phyloP scores from a whole-genome alignment of 2,797 vertebrate genomes.

The Tenualosa thibaudeaui region DNA sequence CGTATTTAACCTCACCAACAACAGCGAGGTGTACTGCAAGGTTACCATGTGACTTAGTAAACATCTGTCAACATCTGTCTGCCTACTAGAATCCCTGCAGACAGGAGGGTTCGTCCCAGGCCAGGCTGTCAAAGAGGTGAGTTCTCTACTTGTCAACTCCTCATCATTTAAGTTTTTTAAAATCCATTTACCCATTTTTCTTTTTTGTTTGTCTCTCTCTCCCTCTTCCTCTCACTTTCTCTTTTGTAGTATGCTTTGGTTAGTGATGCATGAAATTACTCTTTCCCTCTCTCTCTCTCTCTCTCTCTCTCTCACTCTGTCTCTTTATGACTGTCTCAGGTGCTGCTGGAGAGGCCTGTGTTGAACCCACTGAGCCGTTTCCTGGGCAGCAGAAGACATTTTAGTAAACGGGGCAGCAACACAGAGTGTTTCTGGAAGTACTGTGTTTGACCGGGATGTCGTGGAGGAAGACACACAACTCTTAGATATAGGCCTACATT shows the following conservation, averaged over 20 bases:
- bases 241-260: background rate
- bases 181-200: too few species aligned
- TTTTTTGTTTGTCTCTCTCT: background rate
- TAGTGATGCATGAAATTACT: background rate
- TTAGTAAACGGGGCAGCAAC: slow-evolving; percentile 52
- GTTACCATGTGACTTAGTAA: background rate
- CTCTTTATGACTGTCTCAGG: slow-evolving; percentile 28
- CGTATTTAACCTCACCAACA: too few species aligned
- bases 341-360: slow-evolving; percentile 47
- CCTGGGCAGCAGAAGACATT: slow-evolving; percentile 51
- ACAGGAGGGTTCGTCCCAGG: slow-evolving; percentile 39
- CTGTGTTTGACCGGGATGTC: slow-evolving; percentile 50
- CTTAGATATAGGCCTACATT: background rate
- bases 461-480: background rate
- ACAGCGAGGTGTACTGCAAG: too few species aligned
- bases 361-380: slow-evolving; percentile 46
- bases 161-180: background rate
- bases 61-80: background rate
- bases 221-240: background rate
- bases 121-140: slow-evolving; percentile 53
- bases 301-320: background rate
- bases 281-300: background rate
- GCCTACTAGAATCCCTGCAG: slow-evolving; percentile 43
- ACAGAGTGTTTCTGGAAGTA: slow-evolving; percentile 63
- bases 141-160: background rate